Percentiles rank a stretch among this genome's conserved stretches.
Conservation (phyloP, 2,797 vertebrate species). For the Ibycter americanus region DNA sequence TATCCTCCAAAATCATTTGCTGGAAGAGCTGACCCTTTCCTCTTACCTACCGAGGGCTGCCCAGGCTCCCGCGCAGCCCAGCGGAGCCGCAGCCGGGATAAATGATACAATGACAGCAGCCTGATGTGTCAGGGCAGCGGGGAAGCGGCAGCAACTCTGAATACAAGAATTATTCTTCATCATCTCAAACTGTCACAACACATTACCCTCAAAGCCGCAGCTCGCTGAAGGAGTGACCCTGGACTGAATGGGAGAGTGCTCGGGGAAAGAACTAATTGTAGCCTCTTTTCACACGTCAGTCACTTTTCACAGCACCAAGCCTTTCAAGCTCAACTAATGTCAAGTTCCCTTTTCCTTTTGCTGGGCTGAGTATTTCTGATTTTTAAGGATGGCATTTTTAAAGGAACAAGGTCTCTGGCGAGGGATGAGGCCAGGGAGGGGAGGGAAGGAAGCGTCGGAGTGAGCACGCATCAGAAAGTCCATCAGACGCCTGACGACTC, state of each 20-base stretch:
- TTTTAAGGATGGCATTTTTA: slow-evolving; percentile 31
- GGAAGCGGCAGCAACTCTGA: slow-evolving; percentile 76
- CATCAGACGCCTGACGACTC: slow-evolving; percentile 16
- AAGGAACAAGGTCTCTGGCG: slow-evolving; percentile 26
- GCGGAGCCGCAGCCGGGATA: slow-evolving; percentile 76
- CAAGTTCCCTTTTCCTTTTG: slow-evolving; percentile 73
- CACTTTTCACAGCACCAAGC: slow-evolving; percentile 77
- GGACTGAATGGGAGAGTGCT: slow-evolving; percentile 78
- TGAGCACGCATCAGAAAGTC: slow-evolving; percentile 30
- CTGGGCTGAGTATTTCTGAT: slow-evolving; percentile 66
- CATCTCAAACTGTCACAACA: slow-evolving; percentile 86
- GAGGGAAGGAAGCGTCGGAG: neutral
- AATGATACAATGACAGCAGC: slow-evolving; percentile 88
- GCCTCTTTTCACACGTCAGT: slow-evolving; percentile 84
- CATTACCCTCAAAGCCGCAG: slow-evolving; percentile 85
- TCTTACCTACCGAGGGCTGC: slow-evolving; percentile 70
- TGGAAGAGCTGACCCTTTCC: slow-evolving; percentile 72
- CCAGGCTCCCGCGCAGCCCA: slow-evolving; percentile 72
- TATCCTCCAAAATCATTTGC: slow-evolving; percentile 79
- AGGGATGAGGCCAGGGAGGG: slow-evolving; percentile 26
- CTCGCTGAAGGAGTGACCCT: slow-evolving; percentile 78
- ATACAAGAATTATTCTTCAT: slow-evolving; percentile 89
- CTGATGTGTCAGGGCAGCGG: slow-evolving; percentile 80
- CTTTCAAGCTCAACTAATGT: slow-evolving; percentile 81
- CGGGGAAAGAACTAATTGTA: slow-evolving; percentile 83